Evolutionary conservation across 2,113 vertebrate genomes (phyloP).

Genomic region (Lycaon pictus): DNA sequence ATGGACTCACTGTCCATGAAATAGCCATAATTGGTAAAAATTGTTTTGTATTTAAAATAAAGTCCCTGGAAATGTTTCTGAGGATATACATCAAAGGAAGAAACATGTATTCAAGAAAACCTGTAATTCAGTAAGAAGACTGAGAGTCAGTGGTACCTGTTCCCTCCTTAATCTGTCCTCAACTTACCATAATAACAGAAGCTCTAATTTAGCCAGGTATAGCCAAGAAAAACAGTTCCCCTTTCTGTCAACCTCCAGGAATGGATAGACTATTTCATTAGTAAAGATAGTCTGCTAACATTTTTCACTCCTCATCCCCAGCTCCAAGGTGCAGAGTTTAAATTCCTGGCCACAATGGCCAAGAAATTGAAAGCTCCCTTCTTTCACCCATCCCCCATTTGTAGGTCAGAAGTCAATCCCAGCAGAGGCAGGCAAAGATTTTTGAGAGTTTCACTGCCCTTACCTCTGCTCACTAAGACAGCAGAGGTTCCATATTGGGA

Average conservation of each 20-base stretch:
- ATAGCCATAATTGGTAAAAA: background rate
- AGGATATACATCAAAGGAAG: background rate
- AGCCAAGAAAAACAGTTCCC: accelerated
- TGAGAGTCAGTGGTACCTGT: background rate
- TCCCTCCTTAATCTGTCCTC: background rate
- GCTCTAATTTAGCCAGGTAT: background rate
- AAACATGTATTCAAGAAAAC: background rate
- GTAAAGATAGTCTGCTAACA: background rate
- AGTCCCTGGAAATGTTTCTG: background rate
- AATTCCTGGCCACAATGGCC: background rate
- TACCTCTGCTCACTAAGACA: background rate
- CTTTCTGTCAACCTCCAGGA: background rate
- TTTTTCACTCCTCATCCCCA: background rate
- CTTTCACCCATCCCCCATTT: accelerated
- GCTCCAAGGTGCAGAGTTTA: background rate
- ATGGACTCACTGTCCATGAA: background rate
- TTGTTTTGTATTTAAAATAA: background rate
- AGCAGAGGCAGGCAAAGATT: background rate
- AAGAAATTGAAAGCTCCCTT: background rate
- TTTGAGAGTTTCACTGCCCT: background rate
- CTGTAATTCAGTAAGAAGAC: background rate
- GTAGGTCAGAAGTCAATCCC: background rate
- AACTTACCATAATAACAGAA: background rate
- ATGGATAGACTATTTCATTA: background rate
- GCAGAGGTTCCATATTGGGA: background rate